Evolutionary conservation across 2,797 vertebrate genomes (phyloP), one percentile per base, ranked within the genome.

Genomic region (Threskiornis aethiopicus): DNA sequence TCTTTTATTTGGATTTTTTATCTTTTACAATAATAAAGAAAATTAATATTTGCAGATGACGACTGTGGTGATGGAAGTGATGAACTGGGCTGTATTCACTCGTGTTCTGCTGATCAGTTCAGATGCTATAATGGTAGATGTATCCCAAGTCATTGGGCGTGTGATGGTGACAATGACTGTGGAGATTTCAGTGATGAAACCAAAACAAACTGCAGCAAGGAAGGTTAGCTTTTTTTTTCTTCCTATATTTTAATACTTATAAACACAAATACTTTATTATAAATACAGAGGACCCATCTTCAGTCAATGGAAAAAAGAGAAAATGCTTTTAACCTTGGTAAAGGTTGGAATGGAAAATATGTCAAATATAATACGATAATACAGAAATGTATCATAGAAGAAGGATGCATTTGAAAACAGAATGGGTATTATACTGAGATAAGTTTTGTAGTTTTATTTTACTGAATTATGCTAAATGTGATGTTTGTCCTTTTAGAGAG

Each of bases 51-150:
- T 97, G 16, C 93, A 99, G 99, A 99, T 69, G 99, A 99, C 1
- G 99, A 99, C 98, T 99, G 99, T n/a, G 99, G 99, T 0, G 99
- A 99, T 6, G 98, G 98, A 37, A 99, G 99, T 31, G 99, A 99
- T 78, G 99, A 99, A 87, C 94, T 90, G 9, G 98, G 98, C 89
- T 99, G 99, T 46, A 51, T 98, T 64, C 99, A 98, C 91, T 99
- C 99, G 2, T 99, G 99, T 92, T 98, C 98, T 82, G 98, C 99
- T 57, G 96, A 97, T 31, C 99, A 99, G 92, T 99, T 99, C 98
- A 98, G 98, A 89, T 99, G 99, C 90, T 97, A 97, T 33, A 99
- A 98, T 22, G 99, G 99, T 15, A 98, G 99, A 72, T 99, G 99
- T 35, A 99, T 99, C 91, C 99, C 99, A 2, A 98, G 98, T 12